A percentile compares a stretch with the other conserved stretches of the same genome.
These are phyloP conservation scores for Calosoma granatense DNA, from an alignment of 1,140 invertebrate genomes.

Conservation along the genomic window DNA sequence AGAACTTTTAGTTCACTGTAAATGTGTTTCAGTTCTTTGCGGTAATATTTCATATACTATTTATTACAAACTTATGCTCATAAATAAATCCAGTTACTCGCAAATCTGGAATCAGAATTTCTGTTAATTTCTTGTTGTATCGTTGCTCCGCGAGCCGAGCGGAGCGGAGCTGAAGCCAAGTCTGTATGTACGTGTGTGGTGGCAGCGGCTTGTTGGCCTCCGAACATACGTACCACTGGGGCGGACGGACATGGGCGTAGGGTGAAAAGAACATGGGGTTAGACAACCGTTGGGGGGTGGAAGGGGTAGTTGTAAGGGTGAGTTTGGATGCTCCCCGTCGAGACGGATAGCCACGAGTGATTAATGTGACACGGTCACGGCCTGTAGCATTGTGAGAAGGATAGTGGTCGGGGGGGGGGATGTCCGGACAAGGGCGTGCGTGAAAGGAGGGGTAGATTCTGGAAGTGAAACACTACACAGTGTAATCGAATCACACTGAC, in stretches of 20 bases:
- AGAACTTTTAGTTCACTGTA: too few species aligned
- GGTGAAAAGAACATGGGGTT: not conserved
- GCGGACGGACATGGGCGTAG: not conserved
- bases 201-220: not conserved
- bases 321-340: not conserved
- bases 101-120: too few species aligned
- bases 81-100: too few species aligned
- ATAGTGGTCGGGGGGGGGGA: not conserved
- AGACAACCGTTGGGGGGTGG: not conserved
- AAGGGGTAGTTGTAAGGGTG: not conserved
- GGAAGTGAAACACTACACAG: not conserved
- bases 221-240: too few species aligned
- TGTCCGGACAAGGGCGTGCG: not conserved
- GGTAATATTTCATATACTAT: too few species aligned
- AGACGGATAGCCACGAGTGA: not conserved
- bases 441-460: not conserved
- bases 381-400: too few species aligned
- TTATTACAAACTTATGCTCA: too few species aligned
- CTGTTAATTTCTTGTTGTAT: too few species aligned
- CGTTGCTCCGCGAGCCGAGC: too few species aligned
- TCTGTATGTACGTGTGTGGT: too few species aligned
- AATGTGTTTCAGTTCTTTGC: too few species aligned
- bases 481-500: not conserved
- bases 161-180: too few species aligned
- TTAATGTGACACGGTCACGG: not conserved